These are phyloP conservation scores for Amphimallon solstitiale DNA, from an alignment of 2,888 invertebrate species.

Conservation along the genomic window DNA sequence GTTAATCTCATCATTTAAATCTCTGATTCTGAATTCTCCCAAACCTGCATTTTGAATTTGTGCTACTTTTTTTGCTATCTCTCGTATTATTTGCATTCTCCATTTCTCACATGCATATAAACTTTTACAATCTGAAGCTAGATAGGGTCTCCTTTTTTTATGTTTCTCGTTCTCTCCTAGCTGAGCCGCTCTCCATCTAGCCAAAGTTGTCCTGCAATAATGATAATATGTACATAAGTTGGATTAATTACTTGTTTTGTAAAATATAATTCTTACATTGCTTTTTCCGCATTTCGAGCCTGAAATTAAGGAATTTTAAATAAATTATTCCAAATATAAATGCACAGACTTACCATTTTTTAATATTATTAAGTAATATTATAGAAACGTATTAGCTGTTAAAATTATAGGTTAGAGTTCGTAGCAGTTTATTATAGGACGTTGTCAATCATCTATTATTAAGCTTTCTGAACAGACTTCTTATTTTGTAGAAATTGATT, in stretches of 20 bases:
- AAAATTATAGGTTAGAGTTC: slow-evolving; percentile 17
- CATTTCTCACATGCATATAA: slow-evolving; percentile 94
- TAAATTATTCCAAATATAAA: slow-evolving; percentile 2
- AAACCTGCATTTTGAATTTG: slow-evolving; percentile 99
- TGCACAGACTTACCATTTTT: slow-evolving; percentile 35
- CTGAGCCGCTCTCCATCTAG: slow-evolving; percentile 98
- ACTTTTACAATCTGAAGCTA: slow-evolving; percentile 95
- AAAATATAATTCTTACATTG: slow-evolving; percentile 80
- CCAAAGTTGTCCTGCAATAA: slow-evolving; percentile 89
- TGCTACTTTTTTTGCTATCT: slow-evolving; percentile 97
- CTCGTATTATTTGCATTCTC: slow-evolving; percentile 95
- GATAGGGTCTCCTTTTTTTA: slow-evolving; percentile 88
- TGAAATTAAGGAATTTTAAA: slow-evolving; percentile 61
- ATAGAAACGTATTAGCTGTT: too few relatives aligned
- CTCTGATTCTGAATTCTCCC: slow-evolving; percentile 98
- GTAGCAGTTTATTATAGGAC: too few relatives aligned
- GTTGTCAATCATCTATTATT: too few relatives aligned
- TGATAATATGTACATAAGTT: slow-evolving; percentile 34
- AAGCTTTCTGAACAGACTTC: slow-evolving; percentile 8
- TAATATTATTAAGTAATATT: too few relatives aligned
- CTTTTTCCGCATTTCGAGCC: slow-evolving; percentile 98
- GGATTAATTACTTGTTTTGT: not conserved
- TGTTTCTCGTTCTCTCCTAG: slow-evolving; percentile 87
- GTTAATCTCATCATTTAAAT: slow-evolving; percentile 99
- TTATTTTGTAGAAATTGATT: not conserved